Evolutionary conservation across 2,888 invertebrate genomes (phyloP).

Genomic region (Tachina lurida): DNA sequence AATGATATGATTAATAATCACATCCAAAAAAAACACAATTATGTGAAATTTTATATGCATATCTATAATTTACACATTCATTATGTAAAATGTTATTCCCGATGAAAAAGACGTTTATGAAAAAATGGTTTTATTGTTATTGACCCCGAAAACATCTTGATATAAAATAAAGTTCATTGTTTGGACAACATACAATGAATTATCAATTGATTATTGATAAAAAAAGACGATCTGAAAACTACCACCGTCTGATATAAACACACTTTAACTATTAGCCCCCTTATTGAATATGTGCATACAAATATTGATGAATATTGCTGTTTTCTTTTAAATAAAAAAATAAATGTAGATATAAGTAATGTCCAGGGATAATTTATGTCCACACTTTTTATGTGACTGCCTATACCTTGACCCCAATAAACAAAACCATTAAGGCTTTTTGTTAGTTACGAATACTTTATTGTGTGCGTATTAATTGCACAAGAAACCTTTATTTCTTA

Average conservation of each 20-base stretch:
- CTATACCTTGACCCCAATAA: too few species aligned
- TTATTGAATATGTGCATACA: background rate
- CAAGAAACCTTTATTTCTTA: too few species aligned
- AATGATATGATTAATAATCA: background rate
- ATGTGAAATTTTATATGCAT: background rate
- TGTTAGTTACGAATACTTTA: too few species aligned
- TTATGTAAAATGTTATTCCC: conserved; percentile 1
- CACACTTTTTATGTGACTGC: too few species aligned
- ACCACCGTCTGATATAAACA: background rate
- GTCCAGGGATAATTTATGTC: too few species aligned
- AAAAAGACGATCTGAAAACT: background rate
- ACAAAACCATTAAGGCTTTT: too few species aligned
- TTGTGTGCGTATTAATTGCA: too few species aligned
- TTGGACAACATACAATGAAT: background rate
- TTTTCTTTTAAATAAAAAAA: too few species aligned
- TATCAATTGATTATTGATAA: background rate
- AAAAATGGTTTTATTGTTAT: conserved; percentile 60
- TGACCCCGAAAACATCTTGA: conserved; percentile 54
- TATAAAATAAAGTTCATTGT: conserved; percentile 17
- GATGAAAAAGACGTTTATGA: conserved; percentile 36
- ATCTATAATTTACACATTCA: conserved; percentile 11
- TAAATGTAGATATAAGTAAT: too few species aligned
- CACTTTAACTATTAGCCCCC: background rate
- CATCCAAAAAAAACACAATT: background rate
- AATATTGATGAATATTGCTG: background rate